Base-by-base conservation (phyloP, 2,113 vertebrate species). In the Ophiodon elongatus region DNA sequence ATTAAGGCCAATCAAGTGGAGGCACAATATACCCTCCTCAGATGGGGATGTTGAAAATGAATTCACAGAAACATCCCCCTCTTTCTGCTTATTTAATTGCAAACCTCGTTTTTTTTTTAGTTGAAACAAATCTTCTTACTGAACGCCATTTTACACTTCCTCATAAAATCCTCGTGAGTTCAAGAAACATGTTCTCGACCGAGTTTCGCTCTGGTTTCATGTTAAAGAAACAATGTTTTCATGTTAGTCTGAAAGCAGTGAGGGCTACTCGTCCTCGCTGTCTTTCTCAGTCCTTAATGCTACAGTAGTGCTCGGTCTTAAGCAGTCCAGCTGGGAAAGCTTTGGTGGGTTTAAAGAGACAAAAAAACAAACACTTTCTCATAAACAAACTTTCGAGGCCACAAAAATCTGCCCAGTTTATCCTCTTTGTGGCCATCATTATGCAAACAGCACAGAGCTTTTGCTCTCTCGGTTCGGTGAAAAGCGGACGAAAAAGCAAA, bases 1-100 rank as follows among this genome's bases (percentile, higher is more conserved):
- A 92, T 93, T 89, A 93, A 73, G 73, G 31, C 72, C 75, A 73
- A 89, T 91, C 80, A 87, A 7, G 65, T 35, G 29, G 29, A 85
- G 65, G 52, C 60, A 71, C 50, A 29, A 86, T 86, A 70, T 71
- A 57, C 72, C 75, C 59, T 77, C 67, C 76, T 68, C 33, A 76
- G 73, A 75, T 83, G 73, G 37, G 35, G 45, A 67, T 64, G 27
- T 31, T 31, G 39, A 56, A 79, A 83, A 60, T 62, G 19, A 64
- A 79, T 59, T 56, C 37, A 68, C 52, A 57, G 31, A 83, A 23
- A 35, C 19, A 33, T 80, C 43, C 41, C n/a, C 73, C 41, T 65
- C 10, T 35, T 25, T 64, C 8, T 57, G 25, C 62, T 23, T 31
- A 29, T 78, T 25, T 45, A 10, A 41, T 47, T 47, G 25, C 41